A percentile compares a stretch with the other conserved stretches of the same genome.
phyloP scores from a whole-genome alignment of 2,888 invertebrate genomes.

The Neocrepidodera transversa region DNA sequence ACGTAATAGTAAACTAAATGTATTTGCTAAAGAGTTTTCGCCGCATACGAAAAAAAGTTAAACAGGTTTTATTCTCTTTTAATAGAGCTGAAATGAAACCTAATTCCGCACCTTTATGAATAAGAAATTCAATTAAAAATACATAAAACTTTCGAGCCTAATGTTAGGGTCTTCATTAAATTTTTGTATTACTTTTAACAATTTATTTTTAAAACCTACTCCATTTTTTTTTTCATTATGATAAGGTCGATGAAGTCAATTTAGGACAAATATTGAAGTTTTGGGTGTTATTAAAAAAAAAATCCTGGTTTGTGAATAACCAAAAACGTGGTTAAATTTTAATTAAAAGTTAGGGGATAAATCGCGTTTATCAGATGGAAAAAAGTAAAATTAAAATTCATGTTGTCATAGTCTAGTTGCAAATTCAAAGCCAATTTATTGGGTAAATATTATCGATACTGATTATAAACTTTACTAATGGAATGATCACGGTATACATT shows the following conservation, averaged over 20 bases:
- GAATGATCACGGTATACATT: background rate
- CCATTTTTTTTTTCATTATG: no score
- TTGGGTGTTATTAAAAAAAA: no score
- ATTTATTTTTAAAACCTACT: background rate
- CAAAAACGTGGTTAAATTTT: no score
- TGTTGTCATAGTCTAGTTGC: background rate
- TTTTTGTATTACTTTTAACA: background rate
- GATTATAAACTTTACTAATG: background rate
- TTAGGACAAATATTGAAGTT: no score
- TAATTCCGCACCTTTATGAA: conserved; percentile 5
- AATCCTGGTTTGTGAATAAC: no score
- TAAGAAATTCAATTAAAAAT: conserved; percentile 16
- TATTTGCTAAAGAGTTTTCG: conserved; percentile 4
- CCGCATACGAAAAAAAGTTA: background rate
- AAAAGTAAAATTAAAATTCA: background rate
- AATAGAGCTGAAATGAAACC: conserved; percentile 8
- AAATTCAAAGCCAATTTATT: conserved; percentile 12
- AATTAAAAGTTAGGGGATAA: no score
- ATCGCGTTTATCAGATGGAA: background rate
- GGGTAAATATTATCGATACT: conserved; percentile 11
- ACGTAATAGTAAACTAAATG: conserved; percentile 12
- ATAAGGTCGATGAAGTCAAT: no score
- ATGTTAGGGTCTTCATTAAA: background rate
- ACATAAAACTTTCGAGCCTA: background rate
- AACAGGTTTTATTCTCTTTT: conserved; percentile 10